Base-by-base conservation (phyloP, 2,113 vertebrate species). In the Phrynosoma platyrhinos region DNA sequence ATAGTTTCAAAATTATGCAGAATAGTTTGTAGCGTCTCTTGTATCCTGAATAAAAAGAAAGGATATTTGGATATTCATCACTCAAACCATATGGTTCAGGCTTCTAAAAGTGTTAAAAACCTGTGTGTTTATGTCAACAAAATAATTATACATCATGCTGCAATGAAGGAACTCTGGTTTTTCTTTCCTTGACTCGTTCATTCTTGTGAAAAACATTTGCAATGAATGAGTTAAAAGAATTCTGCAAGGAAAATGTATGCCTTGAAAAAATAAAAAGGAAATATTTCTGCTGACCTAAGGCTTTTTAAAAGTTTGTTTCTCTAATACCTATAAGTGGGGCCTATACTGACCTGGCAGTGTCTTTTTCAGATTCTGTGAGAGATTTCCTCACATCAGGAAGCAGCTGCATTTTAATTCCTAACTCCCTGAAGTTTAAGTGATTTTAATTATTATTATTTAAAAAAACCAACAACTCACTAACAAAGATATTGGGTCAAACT, bases 391-490 rank as follows among this genome's bases (percentile, higher is more conserved):
- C 27, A n/a, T 69, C 75, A 84, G 81, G 82, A 84, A 88, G 75
- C 62, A 88, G 66, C 82, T 84, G 74, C 75, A 84, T 84, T n/a
- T 88, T 84, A 88, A 88, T 88, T 84, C 52, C 52, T 72, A 71
- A 83, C 64, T 62, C 81, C 52, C 80, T 84, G 72, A 79, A 79
- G 76, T 78, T 88, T 83, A 78, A 69, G 62, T 62, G 58, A 16
- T 62, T 88, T 83, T 68, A 83, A 76, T 88, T 84, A 79, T 88
- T 88, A 47, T 47, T 47, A 47, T 62, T 84, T 36, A 62, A 69
- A 53, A 79, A 69, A 82, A 66, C 10, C 53, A 3, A 47, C 18
- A 30, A 30, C 55, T 14, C 47, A 72, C 55, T 55, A 69, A 71
- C 30, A 23, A 10, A 74, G 83, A 23, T 78, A 68, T 40, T 72